phyloP scores from a whole-genome alignment of 2,113 vertebrate genomes.

The Trematomus loennbergii region DNA sequence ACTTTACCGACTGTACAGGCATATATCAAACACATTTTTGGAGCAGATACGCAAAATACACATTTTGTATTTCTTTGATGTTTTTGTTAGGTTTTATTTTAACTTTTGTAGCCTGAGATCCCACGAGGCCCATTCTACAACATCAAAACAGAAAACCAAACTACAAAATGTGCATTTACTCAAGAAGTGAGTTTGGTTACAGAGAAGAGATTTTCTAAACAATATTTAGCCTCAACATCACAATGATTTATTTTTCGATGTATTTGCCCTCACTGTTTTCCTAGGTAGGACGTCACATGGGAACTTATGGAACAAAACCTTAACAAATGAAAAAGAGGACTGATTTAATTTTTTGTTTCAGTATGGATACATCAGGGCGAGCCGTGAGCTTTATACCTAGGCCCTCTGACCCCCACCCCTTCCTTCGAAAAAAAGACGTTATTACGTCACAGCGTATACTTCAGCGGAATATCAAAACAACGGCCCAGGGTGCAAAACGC shows the following conservation, averaged over 20 bases:
- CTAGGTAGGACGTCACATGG: not conserved
- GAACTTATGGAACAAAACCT: not conserved
- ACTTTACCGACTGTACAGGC: not conserved
- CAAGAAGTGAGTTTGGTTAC: not conserved
- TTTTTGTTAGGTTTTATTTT: not conserved
- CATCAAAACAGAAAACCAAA: not conserved
- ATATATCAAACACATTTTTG: not conserved
- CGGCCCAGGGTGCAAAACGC: no score
- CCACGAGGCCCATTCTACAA: not conserved
- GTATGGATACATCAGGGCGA: not conserved
- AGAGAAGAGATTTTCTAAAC: not conserved
- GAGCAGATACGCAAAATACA: no score
- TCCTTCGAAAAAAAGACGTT: no score
- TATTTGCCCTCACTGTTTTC: not conserved
- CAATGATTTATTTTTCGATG: not conserved
- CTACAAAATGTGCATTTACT: not conserved
- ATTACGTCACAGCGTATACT: no score
- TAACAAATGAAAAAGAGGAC: not conserved
- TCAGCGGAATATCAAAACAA: no score
- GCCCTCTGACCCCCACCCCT: no score
- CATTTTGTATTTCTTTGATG: not conserved
- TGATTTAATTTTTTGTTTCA: not conserved
- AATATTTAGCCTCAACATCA: not conserved
- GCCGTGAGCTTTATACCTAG: no score
- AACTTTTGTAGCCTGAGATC: not conserved